Base-by-base conservation (phyloP, 2,113 vertebrate genomes). In the Pheucticus melanocephalus region DNA sequence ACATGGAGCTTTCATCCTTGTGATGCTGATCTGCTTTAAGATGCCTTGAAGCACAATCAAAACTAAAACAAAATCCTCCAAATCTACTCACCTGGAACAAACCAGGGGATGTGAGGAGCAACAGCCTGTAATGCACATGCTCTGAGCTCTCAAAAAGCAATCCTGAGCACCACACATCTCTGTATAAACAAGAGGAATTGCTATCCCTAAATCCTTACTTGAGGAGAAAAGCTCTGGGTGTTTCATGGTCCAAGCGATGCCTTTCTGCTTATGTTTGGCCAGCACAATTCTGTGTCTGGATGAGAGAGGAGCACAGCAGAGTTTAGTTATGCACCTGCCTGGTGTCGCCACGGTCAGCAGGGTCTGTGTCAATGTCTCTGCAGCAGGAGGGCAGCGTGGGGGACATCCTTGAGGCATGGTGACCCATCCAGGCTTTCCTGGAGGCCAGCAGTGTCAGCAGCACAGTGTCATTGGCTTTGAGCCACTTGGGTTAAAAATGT, bases 261-360 rank as follows among this genome's bases (percentile, higher is more conserved):
- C 15, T 69, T 86, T 92, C 76, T 61, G 44, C 30, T 79, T 72
- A 9, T 8, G 11, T 80, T 90, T 80, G 50, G 35, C 42, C 25
- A 61, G 45, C 15, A 39, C 27, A 72, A 39, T 30, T n/a, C 39
- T 50, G 35, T 35, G 23, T 37, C 31, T 78, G 27, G 20, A 23
- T 37, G 19, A 8, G 17, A 40, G 19, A n/a, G 69, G 40, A 31
- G 33, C 48, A 53, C 17, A 11, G 5, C 27, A 40, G 42, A 45
- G 12, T 75, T 61, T 10, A 37, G 30, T 54, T 51, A 5, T 1
- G 6, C 19, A 24, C 24, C n/a, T 3, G 33, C 47, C 40, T 1
- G 3, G 22, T 48, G 37, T 12, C 35, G 25, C 33, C 3, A 5
- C 0, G 0, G 37, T 25, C 9, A 11, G 51, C 28, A 47, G 14